phyloP scores from a whole-genome alignment of 2,888 invertebrate genomes.

The Physocephala rufipes region DNA sequence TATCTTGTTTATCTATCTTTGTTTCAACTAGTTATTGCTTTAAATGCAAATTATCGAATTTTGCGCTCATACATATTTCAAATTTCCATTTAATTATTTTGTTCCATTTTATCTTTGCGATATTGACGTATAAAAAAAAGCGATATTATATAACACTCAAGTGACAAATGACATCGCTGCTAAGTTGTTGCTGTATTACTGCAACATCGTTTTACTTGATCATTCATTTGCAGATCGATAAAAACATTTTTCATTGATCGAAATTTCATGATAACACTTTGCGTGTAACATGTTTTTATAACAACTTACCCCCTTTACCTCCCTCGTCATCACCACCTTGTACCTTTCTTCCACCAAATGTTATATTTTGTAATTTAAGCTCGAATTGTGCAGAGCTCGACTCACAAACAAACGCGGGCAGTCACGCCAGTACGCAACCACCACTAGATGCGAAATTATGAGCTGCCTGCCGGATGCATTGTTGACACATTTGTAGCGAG shows the following conservation, averaged over 20 bases:
- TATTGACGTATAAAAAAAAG: too few species aligned
- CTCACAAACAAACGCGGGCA: slow-evolving; percentile 5
- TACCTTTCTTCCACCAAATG: too few species aligned
- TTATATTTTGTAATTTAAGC: slow-evolving; percentile 22
- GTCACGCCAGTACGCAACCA: background rate
- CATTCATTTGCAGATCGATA: slow-evolving; percentile 11
- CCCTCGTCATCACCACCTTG: too few species aligned
- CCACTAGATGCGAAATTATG: background rate
- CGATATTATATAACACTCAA: too few species aligned
- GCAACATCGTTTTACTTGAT: background rate
- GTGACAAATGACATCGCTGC: too few species aligned
- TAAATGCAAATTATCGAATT: too few species aligned
- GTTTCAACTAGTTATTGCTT: too few species aligned
- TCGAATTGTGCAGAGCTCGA: slow-evolving; percentile 3
- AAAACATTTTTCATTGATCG: slow-evolving; percentile 22
- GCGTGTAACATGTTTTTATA: background rate
- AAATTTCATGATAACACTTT: slow-evolving; percentile 20
- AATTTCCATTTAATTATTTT: too few species aligned
- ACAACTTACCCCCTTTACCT: background rate
- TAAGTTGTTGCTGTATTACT: too few species aligned
- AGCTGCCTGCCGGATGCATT: background rate
- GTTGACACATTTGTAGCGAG: slow-evolving; percentile 27
- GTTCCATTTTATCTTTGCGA: too few species aligned
- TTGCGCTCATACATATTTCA: too few species aligned
- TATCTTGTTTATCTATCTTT: too few species aligned